These are phyloP conservation scores for Anoplius nigerrimus DNA, from an alignment of 2,888 invertebrate species.

Conservation along the genomic window DNA sequence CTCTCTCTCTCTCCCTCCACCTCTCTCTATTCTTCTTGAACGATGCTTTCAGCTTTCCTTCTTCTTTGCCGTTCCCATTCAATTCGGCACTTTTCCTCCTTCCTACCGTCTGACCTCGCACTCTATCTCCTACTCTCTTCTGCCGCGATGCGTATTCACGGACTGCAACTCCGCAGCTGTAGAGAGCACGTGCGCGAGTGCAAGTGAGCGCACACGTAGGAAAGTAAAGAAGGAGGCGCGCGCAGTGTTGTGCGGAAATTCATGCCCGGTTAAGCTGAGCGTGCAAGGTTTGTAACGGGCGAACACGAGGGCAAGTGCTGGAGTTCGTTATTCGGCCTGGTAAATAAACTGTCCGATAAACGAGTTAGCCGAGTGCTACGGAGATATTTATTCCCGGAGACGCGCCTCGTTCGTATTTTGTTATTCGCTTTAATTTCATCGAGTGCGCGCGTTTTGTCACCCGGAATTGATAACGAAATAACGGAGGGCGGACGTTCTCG, in stretches of 20 bases:
- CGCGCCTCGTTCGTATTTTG: not conserved
- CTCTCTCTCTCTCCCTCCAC: not conserved
- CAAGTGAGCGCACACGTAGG: too few relatives aligned
- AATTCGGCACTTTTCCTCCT: too few relatives aligned
- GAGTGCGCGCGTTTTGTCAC: too few relatives aligned
- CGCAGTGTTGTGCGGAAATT: not conserved
- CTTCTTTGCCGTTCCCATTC: not conserved
- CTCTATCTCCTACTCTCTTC: too few relatives aligned
- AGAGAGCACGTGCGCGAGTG: not conserved
- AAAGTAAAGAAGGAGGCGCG: too few relatives aligned
- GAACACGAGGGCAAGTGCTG: not conserved
- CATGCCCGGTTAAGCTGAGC: not conserved
- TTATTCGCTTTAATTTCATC: not conserved
- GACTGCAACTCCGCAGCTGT: not conserved
- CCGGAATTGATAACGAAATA: too few relatives aligned
- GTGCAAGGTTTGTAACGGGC: not conserved
- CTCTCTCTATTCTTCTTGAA: not conserved
- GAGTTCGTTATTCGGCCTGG: constrained; percentile 19
- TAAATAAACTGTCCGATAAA: constrained; percentile 15
- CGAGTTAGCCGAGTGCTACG: constrained; percentile 7
- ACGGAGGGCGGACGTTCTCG: too few relatives aligned
- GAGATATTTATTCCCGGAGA: not conserved
- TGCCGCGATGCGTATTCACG: too few relatives aligned
- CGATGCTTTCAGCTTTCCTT: not conserved
- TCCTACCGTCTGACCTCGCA: too few relatives aligned